Conservation (phyloP, 2,113 vertebrate genomes). For the Aleadryas rufinucha region DNA sequence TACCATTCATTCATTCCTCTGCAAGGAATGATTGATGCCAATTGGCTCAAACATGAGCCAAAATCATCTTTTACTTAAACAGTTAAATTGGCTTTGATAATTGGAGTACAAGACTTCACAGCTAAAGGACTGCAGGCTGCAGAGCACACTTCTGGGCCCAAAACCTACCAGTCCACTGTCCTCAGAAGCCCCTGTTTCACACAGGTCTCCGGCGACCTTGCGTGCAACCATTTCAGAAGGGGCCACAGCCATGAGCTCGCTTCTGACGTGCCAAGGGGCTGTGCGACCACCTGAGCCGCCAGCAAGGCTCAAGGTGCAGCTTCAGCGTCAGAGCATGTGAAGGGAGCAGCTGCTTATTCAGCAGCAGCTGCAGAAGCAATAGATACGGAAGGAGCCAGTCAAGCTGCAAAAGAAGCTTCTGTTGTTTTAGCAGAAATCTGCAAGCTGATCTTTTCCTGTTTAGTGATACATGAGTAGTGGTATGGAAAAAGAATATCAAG, state of each 20-base stretch:
- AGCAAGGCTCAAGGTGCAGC: not conserved
- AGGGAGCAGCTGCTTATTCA: constrained; percentile 40
- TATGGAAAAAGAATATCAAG: not conserved
- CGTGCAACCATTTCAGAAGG: not conserved
- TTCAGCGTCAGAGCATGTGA: not conserved
- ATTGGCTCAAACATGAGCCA: accelerated
- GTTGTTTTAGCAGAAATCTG: constrained; percentile 36
- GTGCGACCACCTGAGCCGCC: not conserved
- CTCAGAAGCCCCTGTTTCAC: not conserved
- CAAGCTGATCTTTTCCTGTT: not conserved
- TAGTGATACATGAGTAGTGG: not conserved
- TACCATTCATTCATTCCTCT: not conserved
- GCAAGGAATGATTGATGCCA: not conserved
- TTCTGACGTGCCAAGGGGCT: not conserved
- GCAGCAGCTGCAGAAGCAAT: constrained; percentile 44
- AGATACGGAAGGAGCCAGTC: not conserved
- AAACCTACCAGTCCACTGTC: not conserved
- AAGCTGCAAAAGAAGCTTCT: constrained; percentile 47
- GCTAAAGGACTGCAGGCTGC: not conserved
- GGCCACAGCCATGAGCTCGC: not conserved
- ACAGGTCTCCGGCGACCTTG: not conserved
- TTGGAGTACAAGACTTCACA: not conserved
- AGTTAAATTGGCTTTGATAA: not conserved
- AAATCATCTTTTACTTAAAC: not conserved
- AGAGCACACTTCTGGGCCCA: not conserved